A percentile compares a stretch with the other conserved stretches of the same genome.
These are phyloP conservation scores for Megaptera novaeangliae DNA, from an alignment of 2,113 vertebrate species.

Conservation along the genomic window DNA sequence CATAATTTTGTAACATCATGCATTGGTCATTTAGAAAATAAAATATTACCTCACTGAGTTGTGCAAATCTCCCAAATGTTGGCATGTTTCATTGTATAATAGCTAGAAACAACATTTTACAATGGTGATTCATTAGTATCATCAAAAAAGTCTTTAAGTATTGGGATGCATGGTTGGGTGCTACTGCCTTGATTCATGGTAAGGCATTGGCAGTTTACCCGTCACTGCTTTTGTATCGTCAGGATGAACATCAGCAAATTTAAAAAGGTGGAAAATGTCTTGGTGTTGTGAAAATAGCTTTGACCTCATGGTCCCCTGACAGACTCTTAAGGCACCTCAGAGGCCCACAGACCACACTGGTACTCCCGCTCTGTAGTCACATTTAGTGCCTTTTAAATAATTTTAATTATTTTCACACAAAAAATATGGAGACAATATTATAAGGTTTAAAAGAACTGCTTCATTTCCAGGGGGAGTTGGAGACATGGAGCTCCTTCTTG, in stretches of 20 bases:
- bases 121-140: too few relatives aligned
- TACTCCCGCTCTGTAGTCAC: neutral
- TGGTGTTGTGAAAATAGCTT: neutral
- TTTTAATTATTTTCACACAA: neutral
- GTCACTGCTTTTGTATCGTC: fast-evolving
- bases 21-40: neutral
- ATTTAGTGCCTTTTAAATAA: neutral
- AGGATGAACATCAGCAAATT: neutral
- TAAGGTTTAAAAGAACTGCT: neutral
- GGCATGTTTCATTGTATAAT: neutral
- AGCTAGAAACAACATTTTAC: neutral
- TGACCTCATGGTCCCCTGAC: fast-evolving
- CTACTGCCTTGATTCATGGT: fast-evolving
- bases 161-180: neutral
- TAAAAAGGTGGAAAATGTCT: neutral
- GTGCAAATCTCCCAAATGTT: neutral
- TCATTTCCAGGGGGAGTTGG: neutral
- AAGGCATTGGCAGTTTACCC: fast-evolving
- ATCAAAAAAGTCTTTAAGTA: neutral
- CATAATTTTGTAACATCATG: neutral
- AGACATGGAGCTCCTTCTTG: too few relatives aligned
- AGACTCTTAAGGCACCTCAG: neutral
- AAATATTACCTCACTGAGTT: neutral
- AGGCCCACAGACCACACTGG: too few relatives aligned
- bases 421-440: neutral